Conservation (phyloP, 2,888 invertebrate species). For the Chirona hameri region DNA sequence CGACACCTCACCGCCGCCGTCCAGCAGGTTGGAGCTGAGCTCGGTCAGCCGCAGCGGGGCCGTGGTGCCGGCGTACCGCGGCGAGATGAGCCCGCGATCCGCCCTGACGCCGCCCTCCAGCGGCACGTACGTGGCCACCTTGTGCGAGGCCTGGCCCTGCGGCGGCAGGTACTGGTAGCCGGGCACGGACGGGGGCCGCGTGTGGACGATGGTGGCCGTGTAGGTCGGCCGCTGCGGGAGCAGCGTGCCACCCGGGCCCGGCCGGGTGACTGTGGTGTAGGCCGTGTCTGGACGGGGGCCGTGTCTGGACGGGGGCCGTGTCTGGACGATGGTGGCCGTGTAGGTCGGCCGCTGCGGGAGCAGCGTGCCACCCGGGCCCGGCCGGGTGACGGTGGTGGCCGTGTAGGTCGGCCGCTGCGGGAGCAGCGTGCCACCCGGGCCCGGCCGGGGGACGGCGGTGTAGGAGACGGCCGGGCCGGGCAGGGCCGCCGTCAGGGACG, state of each 20-base stretch:
- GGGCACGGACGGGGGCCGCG: background rate
- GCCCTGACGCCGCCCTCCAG: background rate
- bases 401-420: too few relatives aligned
- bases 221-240: too few relatives aligned
- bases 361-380: too few relatives aligned
- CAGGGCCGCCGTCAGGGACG: too few relatives aligned
- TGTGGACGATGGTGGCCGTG: background rate
- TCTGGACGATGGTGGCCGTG: background rate
- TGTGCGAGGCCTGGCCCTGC: constrained; percentile 5
- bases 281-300: background rate
- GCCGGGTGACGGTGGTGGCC: too few relatives aligned
- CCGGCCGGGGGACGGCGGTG: too few relatives aligned
- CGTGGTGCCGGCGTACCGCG: background rate
- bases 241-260: too few relatives aligned
- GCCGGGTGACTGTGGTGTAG: too few relatives aligned
- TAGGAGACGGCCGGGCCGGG: too few relatives aligned
- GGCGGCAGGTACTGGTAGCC: background rate
- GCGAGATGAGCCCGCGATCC: background rate
- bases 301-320: background rate
- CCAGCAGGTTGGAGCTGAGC: background rate
- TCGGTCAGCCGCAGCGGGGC: background rate
- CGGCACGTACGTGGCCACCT: background rate
- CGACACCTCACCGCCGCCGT: background rate
- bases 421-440: too few relatives aligned
- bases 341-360: too few relatives aligned